Conservation (phyloP, 2,797 vertebrate genomes). For the Phylloscopus collybita region DNA sequence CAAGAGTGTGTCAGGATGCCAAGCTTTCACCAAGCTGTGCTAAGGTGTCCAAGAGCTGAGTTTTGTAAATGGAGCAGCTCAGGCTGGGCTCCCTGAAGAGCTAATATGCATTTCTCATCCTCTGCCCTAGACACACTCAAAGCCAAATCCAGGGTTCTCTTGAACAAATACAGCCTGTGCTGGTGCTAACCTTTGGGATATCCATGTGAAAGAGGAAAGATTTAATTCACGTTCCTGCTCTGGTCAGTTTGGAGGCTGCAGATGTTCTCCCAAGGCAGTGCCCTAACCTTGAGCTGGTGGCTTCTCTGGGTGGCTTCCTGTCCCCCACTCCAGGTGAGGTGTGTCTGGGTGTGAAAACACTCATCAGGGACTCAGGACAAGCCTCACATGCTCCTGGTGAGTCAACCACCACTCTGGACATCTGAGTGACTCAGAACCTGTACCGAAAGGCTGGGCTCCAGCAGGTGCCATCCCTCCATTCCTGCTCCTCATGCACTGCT, state of each 20-base stretch:
- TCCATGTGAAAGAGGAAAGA: neutral
- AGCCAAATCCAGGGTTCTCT: neutral
- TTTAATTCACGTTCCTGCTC: neutral
- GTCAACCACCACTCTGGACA: neutral
- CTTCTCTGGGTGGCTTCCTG: neutral
- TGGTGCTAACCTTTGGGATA: neutral
- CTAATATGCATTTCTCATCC: neutral
- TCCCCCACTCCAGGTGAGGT: neutral
- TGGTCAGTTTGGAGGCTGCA: neutral
- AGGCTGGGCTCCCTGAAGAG: neutral
- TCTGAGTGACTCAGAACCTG: neutral
- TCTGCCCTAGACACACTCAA: neutral
- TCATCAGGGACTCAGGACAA: neutral
- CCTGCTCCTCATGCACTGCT: rapidly evolving
- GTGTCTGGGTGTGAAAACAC: neutral
- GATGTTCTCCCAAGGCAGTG: neutral
- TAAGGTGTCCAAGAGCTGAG: neutral
- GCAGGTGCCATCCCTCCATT: neutral
- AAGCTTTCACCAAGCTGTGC: neutral
- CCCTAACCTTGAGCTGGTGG: neutral
- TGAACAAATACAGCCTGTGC: neutral
- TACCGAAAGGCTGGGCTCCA: neutral
- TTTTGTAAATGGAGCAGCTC: neutral
- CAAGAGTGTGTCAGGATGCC: neutral
- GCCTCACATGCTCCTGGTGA: neutral